A percentile compares a stretch with the other conserved stretches of the same genome.
These are phyloP conservation scores for Hippocampus barbouri DNA, from an alignment of 2,113 vertebrate species.

Conservation along the genomic window DNA sequence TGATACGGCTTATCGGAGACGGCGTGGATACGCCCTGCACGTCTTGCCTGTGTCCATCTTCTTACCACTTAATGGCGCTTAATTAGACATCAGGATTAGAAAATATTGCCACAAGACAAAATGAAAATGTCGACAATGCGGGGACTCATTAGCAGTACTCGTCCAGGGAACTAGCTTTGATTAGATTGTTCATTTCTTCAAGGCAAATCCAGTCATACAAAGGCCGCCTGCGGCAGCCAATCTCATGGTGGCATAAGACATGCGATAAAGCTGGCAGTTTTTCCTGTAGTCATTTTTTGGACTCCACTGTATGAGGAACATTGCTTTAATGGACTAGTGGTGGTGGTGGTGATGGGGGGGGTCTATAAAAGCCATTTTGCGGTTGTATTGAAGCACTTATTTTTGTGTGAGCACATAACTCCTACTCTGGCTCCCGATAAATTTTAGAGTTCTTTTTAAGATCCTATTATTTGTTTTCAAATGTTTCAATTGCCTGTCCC, in stretches of 20 bases:
- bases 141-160: conserved; percentile 70
- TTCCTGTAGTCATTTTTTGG: conserved; percentile 15
- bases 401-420: too few species aligned
- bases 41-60: conserved; percentile 47
- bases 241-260: conserved; percentile 42
- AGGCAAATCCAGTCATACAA: conserved; percentile 63
- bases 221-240: conserved; percentile 48
- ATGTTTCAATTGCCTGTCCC: too few species aligned
- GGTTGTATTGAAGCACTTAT: too few species aligned
- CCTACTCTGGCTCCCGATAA: too few species aligned
- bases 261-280: conserved; percentile 37
- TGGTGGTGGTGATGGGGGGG: too few species aligned
- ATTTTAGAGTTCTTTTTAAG: too few species aligned
- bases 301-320: neutral
- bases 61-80: conserved; percentile 37
- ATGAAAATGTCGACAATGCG: conserved; percentile 61
- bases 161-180: conserved; percentile 68
- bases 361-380: too few species aligned
- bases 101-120: conserved; percentile 68
- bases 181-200: conserved; percentile 64
- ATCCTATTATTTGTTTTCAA: too few species aligned
- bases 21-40: neutral
- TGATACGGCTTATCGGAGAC: conserved; percentile 18
- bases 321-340: too few species aligned
- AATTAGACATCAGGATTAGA: conserved; percentile 69